These are phyloP conservation scores for Torymus texanus DNA, from an alignment of 2,888 invertebrate species.

Conservation along the genomic window DNA sequence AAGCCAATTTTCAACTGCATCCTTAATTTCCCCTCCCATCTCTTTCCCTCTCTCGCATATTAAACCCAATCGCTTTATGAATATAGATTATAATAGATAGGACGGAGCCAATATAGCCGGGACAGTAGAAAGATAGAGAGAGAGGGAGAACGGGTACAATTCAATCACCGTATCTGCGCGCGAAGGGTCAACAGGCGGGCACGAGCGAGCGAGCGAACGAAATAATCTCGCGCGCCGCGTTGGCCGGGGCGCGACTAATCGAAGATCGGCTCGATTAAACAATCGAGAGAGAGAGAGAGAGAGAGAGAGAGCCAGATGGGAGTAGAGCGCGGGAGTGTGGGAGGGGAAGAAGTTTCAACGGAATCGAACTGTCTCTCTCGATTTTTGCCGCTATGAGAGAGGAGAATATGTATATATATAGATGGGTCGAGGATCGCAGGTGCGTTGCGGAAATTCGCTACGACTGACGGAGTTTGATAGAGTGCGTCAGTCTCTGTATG, in stretches of 20 bases:
- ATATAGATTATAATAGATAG: constrained; percentile 44
- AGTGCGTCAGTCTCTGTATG: not conserved
- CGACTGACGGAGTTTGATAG: not conserved
- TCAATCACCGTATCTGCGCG: constrained; percentile 41
- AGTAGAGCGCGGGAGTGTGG: not conserved
- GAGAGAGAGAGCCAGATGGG: constrained; percentile 8
- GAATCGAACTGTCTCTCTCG: too few relatives aligned
- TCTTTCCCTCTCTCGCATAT: constrained; percentile 22
- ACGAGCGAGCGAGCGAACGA: constrained; percentile 10
- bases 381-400: not conserved
- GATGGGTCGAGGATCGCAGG: not conserved
- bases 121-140: not conserved
- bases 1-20: constrained; percentile 28
- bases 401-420: not conserved
- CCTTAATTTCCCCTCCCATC: constrained; percentile 43
- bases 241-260: constrained; percentile 26
- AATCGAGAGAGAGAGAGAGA: constrained; percentile 21
- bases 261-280: constrained; percentile 42
- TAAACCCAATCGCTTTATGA: constrained; percentile 39
- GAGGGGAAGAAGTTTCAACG: not conserved
- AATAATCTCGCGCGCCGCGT: constrained; percentile 31
- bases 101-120: not conserved
- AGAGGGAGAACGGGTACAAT: constrained; percentile 23
- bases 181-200: constrained; percentile 41
- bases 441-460: not conserved